Evolutionary conservation across 2,888 invertebrate genomes (phyloP).

Genomic region (Meta bourneti): DNA sequence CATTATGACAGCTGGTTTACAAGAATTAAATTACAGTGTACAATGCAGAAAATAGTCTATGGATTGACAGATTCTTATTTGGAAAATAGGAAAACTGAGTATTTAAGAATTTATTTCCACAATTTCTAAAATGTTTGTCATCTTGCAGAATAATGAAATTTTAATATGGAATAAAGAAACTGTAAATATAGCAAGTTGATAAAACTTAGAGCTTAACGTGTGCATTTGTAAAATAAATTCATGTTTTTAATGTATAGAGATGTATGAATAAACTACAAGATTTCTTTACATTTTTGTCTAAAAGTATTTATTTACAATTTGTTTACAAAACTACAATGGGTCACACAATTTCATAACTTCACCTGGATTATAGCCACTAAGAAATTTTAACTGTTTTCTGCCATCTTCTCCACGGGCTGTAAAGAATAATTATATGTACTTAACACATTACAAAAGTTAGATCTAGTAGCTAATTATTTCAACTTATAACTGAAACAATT

Average conservation of each 20-base stretch:
- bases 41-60: not conserved
- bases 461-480: too few species aligned
- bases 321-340: conserved; percentile 49
- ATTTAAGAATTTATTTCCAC: not conserved
- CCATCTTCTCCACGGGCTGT: conserved; percentile 83
- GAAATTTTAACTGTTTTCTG: conserved; percentile 87
- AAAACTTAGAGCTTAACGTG: conserved; percentile 54
- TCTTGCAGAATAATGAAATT: not conserved
- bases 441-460: too few species aligned
- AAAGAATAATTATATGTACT: not conserved
- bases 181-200: conserved; percentile 61
- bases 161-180: not conserved
- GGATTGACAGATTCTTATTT: not conserved
- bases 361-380: conserved; percentile 87
- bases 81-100: not conserved
- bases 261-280: conserved; percentile 47
- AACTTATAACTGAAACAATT: too few species aligned
- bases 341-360: conserved; percentile 59
- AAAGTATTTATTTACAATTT: conserved; percentile 28
- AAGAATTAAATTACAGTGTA: not conserved
- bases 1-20: conserved; percentile 32
- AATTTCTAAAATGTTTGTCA: not conserved
- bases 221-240: conserved; percentile 64
- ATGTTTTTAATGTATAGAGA: conserved; percentile 52
- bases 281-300: conserved; percentile 5